Conservation (phyloP, 2,797 vertebrate species). For the Holocentrus rufus region DNA sequence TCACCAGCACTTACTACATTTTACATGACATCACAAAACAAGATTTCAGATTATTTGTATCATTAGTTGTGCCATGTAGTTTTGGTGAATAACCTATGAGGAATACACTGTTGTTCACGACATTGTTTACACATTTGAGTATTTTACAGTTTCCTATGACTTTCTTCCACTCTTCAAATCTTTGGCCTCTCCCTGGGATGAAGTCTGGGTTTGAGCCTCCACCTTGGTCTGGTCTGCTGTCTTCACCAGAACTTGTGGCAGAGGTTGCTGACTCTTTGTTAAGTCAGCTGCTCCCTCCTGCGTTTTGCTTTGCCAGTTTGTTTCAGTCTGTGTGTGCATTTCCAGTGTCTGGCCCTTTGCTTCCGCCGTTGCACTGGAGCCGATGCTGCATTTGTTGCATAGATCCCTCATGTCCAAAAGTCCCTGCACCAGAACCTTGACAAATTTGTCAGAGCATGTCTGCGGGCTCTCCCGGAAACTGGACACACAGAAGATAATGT, state of each 20-base stretch:
- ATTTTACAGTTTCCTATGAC: conserved; percentile 28
- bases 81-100: conserved; percentile 18
- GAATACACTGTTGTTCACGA: conserved; percentile 35
- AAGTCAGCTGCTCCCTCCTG: conserved; percentile 27
- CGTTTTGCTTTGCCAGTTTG: conserved; percentile 56
- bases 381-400: conserved; percentile 75
- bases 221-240: conserved; percentile 47
- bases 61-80: conserved; percentile 40
- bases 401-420: conserved; percentile 88
- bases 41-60: conserved; percentile 27
- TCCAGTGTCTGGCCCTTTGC: conserved; percentile 45
- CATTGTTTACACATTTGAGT: conserved; percentile 16
- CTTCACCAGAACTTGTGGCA: conserved; percentile 58
- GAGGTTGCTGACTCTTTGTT: conserved; percentile 36
- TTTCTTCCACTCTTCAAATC: conserved; percentile 47
- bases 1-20: conserved; percentile 30
- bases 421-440: conserved; percentile 84
- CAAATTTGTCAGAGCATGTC: conserved; percentile 86
- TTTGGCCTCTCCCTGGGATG: conserved; percentile 31
- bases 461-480: conserved; percentile 88
- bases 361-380: conserved; percentile 1
- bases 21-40: conserved; percentile 38
- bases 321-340: conserved; percentile 59
- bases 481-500: conserved; percentile 93
- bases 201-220: conserved; percentile 59